Conservation (phyloP, 2,113 vertebrate species). For the Silurus glanis region DNA sequence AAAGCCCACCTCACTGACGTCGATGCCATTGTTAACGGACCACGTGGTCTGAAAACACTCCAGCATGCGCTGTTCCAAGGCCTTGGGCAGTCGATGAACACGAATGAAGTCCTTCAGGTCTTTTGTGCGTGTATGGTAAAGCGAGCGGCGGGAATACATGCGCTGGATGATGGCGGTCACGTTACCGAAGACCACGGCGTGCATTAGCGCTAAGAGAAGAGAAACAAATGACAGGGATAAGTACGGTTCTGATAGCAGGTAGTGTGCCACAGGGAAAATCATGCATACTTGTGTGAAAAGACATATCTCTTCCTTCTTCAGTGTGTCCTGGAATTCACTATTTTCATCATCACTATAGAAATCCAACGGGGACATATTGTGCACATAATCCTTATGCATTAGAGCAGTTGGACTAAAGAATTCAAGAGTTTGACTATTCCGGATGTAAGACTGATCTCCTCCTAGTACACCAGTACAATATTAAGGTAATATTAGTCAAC, state of each 20-base stretch:
- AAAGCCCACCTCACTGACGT: slow-evolving; percentile 83
- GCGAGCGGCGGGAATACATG: slow-evolving; percentile 98
- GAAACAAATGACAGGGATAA: neutral
- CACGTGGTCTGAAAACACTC: slow-evolving; percentile 99
- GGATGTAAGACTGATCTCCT: no score
- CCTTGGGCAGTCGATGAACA: slow-evolving; percentile 92
- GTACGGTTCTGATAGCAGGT: neutral
- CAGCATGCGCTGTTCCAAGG: slow-evolving; percentile 95
- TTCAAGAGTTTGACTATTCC: no score
- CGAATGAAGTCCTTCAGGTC: slow-evolving; percentile 98
- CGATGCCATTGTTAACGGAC: slow-evolving; percentile 99
- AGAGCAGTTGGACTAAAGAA: no score
- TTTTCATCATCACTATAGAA: neutral
- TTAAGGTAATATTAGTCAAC: no score
- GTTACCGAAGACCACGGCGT: slow-evolving; percentile 96
- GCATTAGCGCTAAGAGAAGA: slow-evolving; percentile 86
- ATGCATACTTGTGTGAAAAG: neutral
- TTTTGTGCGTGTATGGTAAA: slow-evolving; percentile 97
- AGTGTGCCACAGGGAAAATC: neutral
- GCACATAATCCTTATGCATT: neutral
- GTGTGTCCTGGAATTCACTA: neutral
- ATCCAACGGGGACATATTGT: neutral
- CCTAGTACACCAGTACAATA: no score
- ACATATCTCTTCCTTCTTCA: neutral
- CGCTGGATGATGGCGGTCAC: slow-evolving; percentile 98